phyloP scores from a whole-genome alignment of 2,888 invertebrate genomes.

The Drosophila cracens region DNA sequence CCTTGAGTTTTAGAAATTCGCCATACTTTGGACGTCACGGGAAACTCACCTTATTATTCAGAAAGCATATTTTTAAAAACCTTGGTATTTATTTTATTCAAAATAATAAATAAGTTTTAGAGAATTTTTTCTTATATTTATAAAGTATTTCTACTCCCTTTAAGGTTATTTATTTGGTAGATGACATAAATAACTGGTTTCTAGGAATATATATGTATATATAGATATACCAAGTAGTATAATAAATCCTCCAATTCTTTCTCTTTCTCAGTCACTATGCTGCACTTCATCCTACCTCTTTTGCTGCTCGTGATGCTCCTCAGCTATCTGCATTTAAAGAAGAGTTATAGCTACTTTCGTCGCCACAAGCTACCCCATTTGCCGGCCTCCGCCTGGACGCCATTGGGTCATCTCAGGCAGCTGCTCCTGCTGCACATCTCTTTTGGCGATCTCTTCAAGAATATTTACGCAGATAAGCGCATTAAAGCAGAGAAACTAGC shows the following conservation, averaged over 20 bases:
- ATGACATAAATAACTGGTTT: too few relatives aligned
- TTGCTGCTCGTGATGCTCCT: slow-evolving; percentile 40
- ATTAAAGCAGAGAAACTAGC: slow-evolving; percentile 63
- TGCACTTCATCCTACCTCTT: slow-evolving; percentile 13
- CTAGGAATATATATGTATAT: neutral
- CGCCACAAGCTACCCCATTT: slow-evolving; percentile 77
- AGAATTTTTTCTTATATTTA: too few relatives aligned
- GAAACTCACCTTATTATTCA: neutral
- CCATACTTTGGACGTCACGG: too few relatives aligned
- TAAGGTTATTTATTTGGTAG: too few relatives aligned
- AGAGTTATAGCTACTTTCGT: slow-evolving; percentile 72
- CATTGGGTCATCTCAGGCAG: slow-evolving; percentile 84
- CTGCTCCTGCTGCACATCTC: slow-evolving; percentile 80
- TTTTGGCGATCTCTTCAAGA: slow-evolving; percentile 80
- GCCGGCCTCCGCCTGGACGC: slow-evolving; percentile 67
- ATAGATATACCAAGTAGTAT: neutral
- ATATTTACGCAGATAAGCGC: slow-evolving; percentile 76
- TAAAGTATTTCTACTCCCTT: too few relatives aligned
- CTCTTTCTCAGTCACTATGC: slow-evolving; percentile 34
- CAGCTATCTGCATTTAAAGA: slow-evolving; percentile 38
- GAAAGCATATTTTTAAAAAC: neutral
- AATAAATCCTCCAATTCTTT: neutral
- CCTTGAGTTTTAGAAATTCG: neutral
- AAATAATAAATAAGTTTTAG: too few relatives aligned
- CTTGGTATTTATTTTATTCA: neutral